phyloP scores from a whole-genome alignment of 2,113 vertebrate species.

The Isurus oxyrinchus region DNA sequence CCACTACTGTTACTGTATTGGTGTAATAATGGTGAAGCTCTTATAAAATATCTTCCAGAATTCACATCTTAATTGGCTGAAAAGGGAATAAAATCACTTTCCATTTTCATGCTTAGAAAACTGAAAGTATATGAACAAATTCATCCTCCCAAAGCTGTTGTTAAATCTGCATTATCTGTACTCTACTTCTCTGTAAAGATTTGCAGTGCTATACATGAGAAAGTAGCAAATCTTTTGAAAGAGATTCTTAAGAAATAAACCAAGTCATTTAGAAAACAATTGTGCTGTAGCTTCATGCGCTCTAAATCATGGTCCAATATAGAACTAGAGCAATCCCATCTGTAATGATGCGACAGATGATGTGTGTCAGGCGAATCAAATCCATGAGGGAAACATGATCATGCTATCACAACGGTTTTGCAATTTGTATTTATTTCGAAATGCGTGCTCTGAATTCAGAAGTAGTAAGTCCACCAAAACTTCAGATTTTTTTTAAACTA shows the following conservation, averaged over 20 bases:
- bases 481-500: no score
- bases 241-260: neutral
- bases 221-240: neutral
- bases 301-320: neutral
- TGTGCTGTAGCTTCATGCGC: neutral
- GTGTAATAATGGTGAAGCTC: neutral
- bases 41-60: neutral
- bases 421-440: no score
- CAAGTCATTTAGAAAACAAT: neutral
- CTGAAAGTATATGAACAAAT: neutral
- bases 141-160: neutral
- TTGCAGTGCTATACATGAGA: neutral
- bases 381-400: no score
- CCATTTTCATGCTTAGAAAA: neutral
- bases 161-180: neutral
- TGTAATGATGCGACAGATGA: no score
- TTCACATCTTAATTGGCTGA: slow-evolving; percentile 9
- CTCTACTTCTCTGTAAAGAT: neutral
- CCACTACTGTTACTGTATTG: neutral
- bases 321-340: neutral
- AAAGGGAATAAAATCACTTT: neutral
- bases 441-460: no score
- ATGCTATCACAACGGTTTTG: no score
- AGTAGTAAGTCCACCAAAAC: no score
- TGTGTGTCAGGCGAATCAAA: no score